These are phyloP conservation scores for Stictonetta naevosa DNA, from an alignment of 2,113 vertebrate genomes.

Conservation along the genomic window DNA sequence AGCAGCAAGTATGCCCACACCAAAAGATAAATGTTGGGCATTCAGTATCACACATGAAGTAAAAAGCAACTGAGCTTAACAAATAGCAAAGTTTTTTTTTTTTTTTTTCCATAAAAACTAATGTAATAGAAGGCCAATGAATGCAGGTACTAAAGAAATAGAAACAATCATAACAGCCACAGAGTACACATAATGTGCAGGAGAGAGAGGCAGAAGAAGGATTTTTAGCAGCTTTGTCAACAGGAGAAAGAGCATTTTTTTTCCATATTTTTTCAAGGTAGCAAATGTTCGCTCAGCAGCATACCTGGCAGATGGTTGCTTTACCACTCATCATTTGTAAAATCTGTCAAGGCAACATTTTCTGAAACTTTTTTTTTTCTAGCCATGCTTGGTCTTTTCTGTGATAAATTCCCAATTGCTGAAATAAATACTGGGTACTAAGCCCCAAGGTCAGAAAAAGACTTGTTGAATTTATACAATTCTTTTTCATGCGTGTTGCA, in stretches of 20 bases:
- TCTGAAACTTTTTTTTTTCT: neutral
- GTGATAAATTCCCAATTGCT: neutral
- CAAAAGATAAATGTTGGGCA: neutral
- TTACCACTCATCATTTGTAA: neutral
- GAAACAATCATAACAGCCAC: neutral
- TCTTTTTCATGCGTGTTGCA: neutral
- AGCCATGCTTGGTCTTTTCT: neutral
- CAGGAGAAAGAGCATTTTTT: neutral
- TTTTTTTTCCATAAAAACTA: neutral
- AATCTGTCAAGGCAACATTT: neutral
- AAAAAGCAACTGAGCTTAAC: neutral
- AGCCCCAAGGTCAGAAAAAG: neutral
- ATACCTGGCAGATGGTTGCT: slow-evolving; percentile 1
- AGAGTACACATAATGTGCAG: neutral
- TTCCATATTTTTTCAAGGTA: neutral
- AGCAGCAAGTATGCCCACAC: accelerated
- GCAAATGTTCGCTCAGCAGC: neutral
- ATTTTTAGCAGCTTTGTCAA: neutral
- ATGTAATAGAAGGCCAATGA: neutral
- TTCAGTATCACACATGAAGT: neutral
- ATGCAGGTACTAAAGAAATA: neutral
- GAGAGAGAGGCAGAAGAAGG: neutral
- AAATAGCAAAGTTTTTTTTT: neutral
- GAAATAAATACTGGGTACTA: neutral
- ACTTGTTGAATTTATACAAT: neutral